These are phyloP conservation scores for Lamprologus tigripictilis DNA, from an alignment of 2,113 vertebrate species.

Conservation along the genomic window DNA sequence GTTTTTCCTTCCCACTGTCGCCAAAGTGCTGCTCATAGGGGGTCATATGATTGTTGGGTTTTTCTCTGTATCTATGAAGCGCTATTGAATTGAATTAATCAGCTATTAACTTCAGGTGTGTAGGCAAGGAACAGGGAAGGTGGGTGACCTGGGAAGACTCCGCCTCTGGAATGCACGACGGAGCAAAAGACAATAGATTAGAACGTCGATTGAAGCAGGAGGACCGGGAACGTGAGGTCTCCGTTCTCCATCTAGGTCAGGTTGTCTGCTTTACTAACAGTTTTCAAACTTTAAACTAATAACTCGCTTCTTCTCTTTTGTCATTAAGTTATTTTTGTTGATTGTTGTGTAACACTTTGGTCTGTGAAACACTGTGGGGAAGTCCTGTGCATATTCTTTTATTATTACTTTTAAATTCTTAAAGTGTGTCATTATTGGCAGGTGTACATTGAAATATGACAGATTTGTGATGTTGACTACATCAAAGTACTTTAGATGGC, in stretches of 20 bases:
- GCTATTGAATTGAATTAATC: not conserved
- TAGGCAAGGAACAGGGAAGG: not conserved
- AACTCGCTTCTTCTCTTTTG: not conserved
- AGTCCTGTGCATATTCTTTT: not conserved
- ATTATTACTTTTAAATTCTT: not conserved
- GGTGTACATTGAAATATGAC: not conserved
- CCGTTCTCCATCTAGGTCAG: not conserved
- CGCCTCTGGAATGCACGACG: fast-evolving
- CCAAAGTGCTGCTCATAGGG: too few relatives aligned
- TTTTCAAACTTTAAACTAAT: not conserved
- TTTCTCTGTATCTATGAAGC: too few relatives aligned
- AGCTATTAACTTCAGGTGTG: not conserved
- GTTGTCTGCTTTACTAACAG: not conserved
- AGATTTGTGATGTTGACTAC: not conserved
- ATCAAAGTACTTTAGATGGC: not conserved
- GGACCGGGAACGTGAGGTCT: not conserved
- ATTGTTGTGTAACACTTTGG: not conserved
- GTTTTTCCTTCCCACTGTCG: too few relatives aligned
- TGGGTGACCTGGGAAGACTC: not conserved
- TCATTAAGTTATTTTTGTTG: not conserved
- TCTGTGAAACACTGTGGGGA: not conserved
- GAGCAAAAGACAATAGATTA: not conserved
- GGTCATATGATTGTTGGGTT: too few relatives aligned
- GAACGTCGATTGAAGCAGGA: not conserved
- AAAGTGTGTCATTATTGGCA: not conserved